phyloP scores from a whole-genome alignment of 2,113 vertebrate genomes.

The Nestor notabilis region DNA sequence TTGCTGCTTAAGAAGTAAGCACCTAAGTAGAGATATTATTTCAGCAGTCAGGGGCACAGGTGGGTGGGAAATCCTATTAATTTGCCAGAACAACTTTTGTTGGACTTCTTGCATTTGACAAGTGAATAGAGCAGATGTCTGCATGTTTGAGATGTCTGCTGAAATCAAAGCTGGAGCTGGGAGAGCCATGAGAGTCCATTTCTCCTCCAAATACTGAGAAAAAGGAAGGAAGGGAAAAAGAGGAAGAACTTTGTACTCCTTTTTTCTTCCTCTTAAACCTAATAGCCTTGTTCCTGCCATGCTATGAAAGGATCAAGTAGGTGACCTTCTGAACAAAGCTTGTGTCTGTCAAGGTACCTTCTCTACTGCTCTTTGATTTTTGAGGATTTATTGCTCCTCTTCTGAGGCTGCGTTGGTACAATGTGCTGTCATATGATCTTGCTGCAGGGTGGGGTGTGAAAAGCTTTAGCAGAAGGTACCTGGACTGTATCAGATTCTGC shows the following conservation, averaged over 20 bases:
- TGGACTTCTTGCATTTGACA: slow-evolving; percentile 4
- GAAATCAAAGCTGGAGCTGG: neutral
- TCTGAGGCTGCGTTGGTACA: neutral
- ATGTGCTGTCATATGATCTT: neutral
- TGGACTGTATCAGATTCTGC: neutral
- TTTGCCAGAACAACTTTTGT: neutral
- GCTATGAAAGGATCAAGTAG: neutral
- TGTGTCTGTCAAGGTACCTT: neutral
- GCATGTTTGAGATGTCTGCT: neutral
- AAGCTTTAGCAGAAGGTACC: neutral
- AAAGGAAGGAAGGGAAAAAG: neutral
- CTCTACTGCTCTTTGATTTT: neutral
- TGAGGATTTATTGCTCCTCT: neutral
- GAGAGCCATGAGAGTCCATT: neutral
- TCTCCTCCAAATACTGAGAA: neutral
- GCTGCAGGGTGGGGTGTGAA: neutral
- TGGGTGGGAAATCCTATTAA: neutral
- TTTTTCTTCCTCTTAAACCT: neutral
- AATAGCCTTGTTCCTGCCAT: fast-evolving
- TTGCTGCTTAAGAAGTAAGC: slow-evolving; percentile 28
- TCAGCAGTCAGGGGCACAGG: neutral
- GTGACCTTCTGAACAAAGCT: neutral
- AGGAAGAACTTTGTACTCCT: neutral
- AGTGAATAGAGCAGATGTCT: neutral
- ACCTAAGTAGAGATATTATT: neutral